Evolutionary conservation across 37 sponge, comb jelly and placozoan genomes (phyloP).

Genomic region (Oscarella lobularis): DNA sequence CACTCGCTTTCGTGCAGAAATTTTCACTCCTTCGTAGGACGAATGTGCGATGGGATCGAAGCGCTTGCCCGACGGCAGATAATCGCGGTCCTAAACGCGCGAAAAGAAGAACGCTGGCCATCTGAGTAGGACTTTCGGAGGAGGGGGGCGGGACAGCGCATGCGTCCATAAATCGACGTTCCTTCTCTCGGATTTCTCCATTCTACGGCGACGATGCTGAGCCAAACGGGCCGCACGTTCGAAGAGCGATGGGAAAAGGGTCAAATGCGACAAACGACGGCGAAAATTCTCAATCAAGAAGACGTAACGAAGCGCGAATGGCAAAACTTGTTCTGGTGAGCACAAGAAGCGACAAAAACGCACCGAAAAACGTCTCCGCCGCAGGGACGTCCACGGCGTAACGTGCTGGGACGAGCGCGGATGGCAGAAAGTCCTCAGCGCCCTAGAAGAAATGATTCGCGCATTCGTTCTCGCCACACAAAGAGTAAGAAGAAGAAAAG

Average conservation of each 20-base stretch:
- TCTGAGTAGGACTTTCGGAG: too few relatives aligned
- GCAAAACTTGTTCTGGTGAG: slow-evolving; percentile 80
- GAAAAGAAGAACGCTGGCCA: too few relatives aligned
- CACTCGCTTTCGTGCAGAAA: too few relatives aligned
- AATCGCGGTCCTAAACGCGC: too few relatives aligned
- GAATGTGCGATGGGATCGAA: too few relatives aligned
- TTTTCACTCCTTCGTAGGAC: too few relatives aligned
- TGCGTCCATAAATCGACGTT: too few relatives aligned
- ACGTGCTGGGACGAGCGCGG: slow-evolving; percentile 89
- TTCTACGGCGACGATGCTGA: background rate
- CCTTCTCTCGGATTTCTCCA: too few relatives aligned
- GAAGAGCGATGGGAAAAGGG: slow-evolving; percentile 45
- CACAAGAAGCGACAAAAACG: background rate
- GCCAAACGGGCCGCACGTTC: slow-evolving; percentile 24
- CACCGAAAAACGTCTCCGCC: background rate
- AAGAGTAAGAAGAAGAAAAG: too few relatives aligned
- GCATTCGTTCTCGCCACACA: slow-evolving; percentile 36
- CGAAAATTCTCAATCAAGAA: slow-evolving; percentile 61
- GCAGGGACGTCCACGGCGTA: slow-evolving; percentile 77
- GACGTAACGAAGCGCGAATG: slow-evolving; percentile 61
- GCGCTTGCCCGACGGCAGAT: too few relatives aligned
- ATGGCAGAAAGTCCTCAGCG: slow-evolving; percentile 47
- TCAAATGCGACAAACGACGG: slow-evolving; percentile 45
- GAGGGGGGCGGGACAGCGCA: too few relatives aligned
- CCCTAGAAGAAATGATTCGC: slow-evolving; percentile 39